A percentile compares a stretch with the other conserved stretches of the same genome.
These are phyloP conservation scores for Mastacembelus armatus DNA, from an alignment of 2,797 vertebrate species.

Conservation along the genomic window DNA sequence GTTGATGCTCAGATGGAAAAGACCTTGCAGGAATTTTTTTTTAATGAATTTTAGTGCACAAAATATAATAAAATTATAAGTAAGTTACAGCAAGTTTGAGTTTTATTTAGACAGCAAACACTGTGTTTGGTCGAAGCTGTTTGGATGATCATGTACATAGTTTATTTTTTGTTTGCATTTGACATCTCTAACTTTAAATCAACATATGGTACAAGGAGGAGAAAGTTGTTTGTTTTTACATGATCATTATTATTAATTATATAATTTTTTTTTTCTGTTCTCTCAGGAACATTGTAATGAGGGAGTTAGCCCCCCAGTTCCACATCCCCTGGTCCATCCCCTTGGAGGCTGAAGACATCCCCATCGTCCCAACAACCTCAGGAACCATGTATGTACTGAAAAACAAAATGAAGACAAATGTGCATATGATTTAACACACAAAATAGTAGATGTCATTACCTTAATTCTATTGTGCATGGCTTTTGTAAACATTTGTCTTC, in stretches of 20 bases:
- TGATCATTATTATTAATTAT: too few species aligned
- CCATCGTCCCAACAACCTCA: slow-evolving; percentile 97
- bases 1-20: background rate
- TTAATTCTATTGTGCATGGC: too few species aligned
- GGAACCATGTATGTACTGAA: slow-evolving; percentile 91
- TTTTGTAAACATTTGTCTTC: too few species aligned
- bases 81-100: too few species aligned
- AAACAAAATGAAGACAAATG: too few species aligned
- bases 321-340: slow-evolving; percentile 99
- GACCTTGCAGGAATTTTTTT: background rate
- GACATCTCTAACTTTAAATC: background rate
- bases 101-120: background rate
- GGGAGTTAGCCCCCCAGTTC: slow-evolving; percentile 95
- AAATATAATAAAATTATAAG: too few species aligned
- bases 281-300: slow-evolving; percentile 97
- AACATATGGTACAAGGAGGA: background rate
- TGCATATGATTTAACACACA: too few species aligned
- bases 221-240: too few species aligned
- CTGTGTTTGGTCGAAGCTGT: background rate
- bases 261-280: background rate
- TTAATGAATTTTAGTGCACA: too few species aligned
- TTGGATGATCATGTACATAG: background rate
- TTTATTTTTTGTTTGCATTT: background rate
- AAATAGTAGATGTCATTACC: too few species aligned
- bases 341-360: slow-evolving; percentile 97